Conservation (phyloP, 2,888 invertebrate genomes). For the Volucella inanis region DNA sequence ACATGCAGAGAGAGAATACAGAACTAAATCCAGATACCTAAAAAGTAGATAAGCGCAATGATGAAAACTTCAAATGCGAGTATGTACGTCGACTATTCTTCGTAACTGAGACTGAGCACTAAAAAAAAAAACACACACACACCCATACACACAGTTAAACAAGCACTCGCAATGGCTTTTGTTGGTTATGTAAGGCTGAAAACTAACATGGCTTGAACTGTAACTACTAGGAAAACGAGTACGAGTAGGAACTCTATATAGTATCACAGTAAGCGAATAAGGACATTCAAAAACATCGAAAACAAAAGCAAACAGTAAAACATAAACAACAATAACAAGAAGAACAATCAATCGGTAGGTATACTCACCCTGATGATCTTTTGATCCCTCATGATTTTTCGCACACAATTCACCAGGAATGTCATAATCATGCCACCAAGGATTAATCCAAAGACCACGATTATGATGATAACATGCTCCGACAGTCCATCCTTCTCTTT, state of each 20-base stretch:
- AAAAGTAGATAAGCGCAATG: background rate
- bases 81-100: background rate
- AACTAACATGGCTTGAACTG: too few species aligned
- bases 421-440: constrained; percentile 94
- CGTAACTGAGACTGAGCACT: constrained; percentile 9
- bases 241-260: background rate
- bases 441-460: constrained; percentile 93
- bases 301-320: background rate
- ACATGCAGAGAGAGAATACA: constrained; percentile 17
- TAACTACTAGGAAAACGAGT: background rate
- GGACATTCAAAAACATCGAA: constrained; percentile 30
- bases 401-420: constrained; percentile 93
- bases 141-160: background rate
- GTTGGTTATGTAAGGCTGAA: background rate
- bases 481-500: constrained; percentile 82
- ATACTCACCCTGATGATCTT: constrained; percentile 91
- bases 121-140: background rate
- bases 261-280: constrained; percentile 31
- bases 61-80: constrained; percentile 1
- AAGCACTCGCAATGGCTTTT: constrained; percentile 24
- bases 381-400: constrained; percentile 93
- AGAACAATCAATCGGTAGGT: constrained; percentile 30
- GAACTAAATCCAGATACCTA: constrained; percentile 21
- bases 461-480: constrained; percentile 92
- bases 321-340: background rate